phyloP scores from a whole-genome alignment of 2,113 vertebrate species.

The Passer domesticus region DNA sequence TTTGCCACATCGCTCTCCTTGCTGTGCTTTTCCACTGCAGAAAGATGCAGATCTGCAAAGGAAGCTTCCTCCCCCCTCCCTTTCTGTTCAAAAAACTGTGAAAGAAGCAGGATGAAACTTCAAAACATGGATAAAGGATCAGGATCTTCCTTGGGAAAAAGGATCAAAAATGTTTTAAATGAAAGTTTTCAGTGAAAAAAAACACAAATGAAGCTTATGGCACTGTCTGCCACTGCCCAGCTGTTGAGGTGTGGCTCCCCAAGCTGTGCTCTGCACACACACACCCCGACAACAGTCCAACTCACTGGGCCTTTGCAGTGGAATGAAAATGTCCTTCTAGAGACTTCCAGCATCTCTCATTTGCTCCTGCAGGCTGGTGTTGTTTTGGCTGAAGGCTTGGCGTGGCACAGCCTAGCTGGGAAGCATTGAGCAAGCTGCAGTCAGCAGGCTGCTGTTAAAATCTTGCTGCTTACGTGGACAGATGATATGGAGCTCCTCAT shows the following conservation, averaged over 20 bases:
- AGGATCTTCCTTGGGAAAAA: not conserved
- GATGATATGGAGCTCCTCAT: not conserved
- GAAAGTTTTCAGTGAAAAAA: not conserved
- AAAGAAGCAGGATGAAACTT: not conserved
- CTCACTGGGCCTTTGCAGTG: not conserved
- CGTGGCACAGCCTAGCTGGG: not conserved
- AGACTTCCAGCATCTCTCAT: not conserved
- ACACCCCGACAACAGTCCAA: not conserved
- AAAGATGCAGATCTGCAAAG: not conserved
- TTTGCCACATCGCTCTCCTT: not conserved
- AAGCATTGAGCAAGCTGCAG: not conserved
- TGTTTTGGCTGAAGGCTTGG: not conserved
- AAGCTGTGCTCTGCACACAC: not conserved
- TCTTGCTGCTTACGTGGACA: not conserved
- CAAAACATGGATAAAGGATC: not conserved
- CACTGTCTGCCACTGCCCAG: not conserved
- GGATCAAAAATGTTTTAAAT: not conserved
- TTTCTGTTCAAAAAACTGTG: not conserved
- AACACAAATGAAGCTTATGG: accelerated
- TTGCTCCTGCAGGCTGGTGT: accelerated
- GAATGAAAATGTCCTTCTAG: not conserved
- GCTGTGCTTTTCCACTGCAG: not conserved
- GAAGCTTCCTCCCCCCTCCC: not conserved
- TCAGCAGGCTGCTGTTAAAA: not conserved
- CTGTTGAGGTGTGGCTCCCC: not conserved